These are phyloP conservation scores for Chelon labrosus DNA, from an alignment of 2,797 vertebrate species.

Conservation along the genomic window DNA sequence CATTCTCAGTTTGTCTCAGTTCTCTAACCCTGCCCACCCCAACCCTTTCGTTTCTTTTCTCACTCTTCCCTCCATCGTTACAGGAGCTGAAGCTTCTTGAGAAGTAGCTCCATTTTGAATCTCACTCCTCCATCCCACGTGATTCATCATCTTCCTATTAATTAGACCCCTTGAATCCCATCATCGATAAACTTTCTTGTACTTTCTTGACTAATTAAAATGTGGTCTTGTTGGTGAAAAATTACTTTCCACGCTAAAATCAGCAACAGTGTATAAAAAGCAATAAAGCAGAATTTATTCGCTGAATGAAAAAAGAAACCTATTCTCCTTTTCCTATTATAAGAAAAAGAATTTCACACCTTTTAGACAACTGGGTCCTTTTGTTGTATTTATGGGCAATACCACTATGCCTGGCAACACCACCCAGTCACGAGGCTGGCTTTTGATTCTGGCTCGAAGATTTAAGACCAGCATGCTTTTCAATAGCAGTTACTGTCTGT, in stretches of 20 bases:
- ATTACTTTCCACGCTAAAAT: neutral
- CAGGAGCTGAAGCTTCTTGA: too few relatives aligned
- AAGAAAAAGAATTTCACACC: constrained; percentile 7
- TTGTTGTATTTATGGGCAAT: constrained; percentile 47
- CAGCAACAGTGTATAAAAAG: neutral
- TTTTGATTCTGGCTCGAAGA: constrained; percentile 40
- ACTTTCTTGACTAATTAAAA: too few relatives aligned
- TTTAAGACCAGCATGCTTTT: constrained; percentile 15
- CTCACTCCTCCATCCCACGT: too few relatives aligned
- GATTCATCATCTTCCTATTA: too few relatives aligned
- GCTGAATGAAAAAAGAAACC: constrained; percentile 3
- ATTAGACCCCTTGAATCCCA: too few relatives aligned
- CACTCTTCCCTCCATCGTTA: too few relatives aligned
- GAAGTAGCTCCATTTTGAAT: too few relatives aligned
- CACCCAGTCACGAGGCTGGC: constrained; percentile 22
- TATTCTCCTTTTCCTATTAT: constrained; percentile 1
- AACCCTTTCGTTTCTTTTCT: too few relatives aligned
- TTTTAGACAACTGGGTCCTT: constrained; percentile 35
- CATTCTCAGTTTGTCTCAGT: too few relatives aligned
- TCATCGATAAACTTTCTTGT: too few relatives aligned
- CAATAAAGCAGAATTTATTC: neutral
- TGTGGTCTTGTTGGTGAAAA: neutral
- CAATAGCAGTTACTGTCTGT: constrained; percentile 3
- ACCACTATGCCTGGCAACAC: constrained; percentile 16
- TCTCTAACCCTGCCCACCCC: too few relatives aligned